Evolutionary conservation across 2,113 vertebrate species (phyloP).

Genomic region (Odontophorus gujanensis): DNA sequence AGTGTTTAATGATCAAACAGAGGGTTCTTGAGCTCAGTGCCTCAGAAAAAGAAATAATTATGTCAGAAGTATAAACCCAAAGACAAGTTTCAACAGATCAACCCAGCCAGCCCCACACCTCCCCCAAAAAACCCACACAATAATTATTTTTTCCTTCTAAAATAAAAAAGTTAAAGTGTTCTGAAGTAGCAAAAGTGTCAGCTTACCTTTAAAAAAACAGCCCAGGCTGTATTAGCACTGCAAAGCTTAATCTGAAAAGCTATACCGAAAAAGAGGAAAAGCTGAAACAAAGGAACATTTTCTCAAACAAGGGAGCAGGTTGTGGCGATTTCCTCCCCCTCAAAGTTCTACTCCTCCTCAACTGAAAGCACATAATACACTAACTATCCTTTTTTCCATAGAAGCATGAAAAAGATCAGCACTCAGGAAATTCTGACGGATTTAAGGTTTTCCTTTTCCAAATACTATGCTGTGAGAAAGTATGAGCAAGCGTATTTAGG

Average conservation of each 20-base stretch:
- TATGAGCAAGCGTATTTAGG: slow-evolving; percentile 74
- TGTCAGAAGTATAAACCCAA: not conserved
- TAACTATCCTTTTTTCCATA: slow-evolving; percentile 26
- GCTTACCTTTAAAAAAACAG: not conserved
- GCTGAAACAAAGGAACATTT: not conserved
- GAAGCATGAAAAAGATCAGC: slow-evolving; percentile 14
- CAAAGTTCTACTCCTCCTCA: not conserved
- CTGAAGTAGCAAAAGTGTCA: not conserved
- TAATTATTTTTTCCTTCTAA: not conserved
- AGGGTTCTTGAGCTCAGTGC: not conserved
- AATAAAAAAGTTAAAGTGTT: not conserved
- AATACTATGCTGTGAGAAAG: slow-evolving; percentile 68
- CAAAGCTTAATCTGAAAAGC: not conserved
- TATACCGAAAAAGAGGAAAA: not conserved
- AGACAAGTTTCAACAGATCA: not conserved
- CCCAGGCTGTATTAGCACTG: not conserved
- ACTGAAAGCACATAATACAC: not conserved
- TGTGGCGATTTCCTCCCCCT: not conserved
- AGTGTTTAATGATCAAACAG: not conserved
- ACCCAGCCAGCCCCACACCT: not conserved
- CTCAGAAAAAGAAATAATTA: not conserved
- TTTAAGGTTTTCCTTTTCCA: slow-evolving; percentile 7
- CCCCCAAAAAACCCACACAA: not conserved
- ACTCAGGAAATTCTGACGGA: slow-evolving; percentile 53
- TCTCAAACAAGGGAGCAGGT: not conserved